Base-by-base conservation (phyloP, 2,888 invertebrate species). In the Cerastis leucographa region DNA sequence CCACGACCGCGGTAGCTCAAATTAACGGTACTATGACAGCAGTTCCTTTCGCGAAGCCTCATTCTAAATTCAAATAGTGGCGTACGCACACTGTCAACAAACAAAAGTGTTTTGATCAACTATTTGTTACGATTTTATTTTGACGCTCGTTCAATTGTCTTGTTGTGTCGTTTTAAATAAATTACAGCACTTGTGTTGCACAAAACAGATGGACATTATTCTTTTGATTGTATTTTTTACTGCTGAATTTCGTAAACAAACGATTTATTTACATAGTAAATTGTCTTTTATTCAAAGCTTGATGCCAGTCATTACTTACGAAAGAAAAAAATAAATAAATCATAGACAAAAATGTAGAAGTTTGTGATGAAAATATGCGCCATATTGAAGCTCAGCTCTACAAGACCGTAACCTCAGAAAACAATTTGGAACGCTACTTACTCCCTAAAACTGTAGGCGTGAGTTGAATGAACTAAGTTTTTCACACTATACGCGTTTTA, bases 1-100 rank as follows among this genome's bases (percentile, higher is more conserved):
- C 75, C 87, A 87, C 89, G 91, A 90, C 89, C 93, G 92, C 92
- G 89, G 94, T 93, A 94, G 93, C 91, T 89, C 91, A 91, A 88
- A 92, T 93, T 95, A 95, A 95, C 95, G 95, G 95, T 94, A 95
- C 91, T 76, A 83, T 87, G 86, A 90, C 90, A 89, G 88, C 89
- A 89, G 64, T 64, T 91, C 91, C 92, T 92, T 94, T 95, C 91
- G 93, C 94, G 90, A 89, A 92, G 91, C 90, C 92, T 93, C 92
- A 93, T 94, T 94, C 93, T 88, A 91, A 93, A 94, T 94, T 94
- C 93, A 91, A 94, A 93, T 91, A 91, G 86, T 88, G 89, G 76
- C 92, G 92, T 92, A 93, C 92, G 90, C 93, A 91, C 86, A 89
- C 90, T 89, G 91, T 90, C 92, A 91, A 93, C 90, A 92, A 91